Base-by-base conservation (phyloP, 2,797 vertebrate genomes). In the Momotus momota region DNA sequence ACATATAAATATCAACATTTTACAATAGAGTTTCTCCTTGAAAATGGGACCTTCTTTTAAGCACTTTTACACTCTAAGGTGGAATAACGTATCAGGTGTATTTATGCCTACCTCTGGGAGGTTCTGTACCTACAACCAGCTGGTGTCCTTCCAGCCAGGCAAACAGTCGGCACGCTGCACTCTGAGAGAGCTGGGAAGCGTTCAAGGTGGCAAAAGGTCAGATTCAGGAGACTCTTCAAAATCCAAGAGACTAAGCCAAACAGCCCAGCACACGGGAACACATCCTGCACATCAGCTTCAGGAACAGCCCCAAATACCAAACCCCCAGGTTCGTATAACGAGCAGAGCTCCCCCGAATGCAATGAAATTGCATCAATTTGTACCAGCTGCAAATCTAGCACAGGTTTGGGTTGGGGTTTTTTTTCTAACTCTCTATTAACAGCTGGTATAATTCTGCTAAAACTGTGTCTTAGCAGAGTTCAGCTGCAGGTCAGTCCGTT, bases 401-500 rank as follows among this genome's bases (percentile, higher is more conserved):
- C n/a, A 9, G 25, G 20, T 35, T 35, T 35, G 35, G 35, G 35
- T 35, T 35, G 35, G 35, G 17, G 14, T n/a, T 0, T 9, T 74
- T 90, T 83, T 81, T n/a, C 26, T 87, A 92, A 70, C 45, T 54
- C 40, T 43, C 61, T 64, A 54, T 89, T 83, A 82, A 46, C 69
- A 94, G 91, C 86, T 91, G 61, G 29, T 46, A 54, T 41, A 89
- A 89, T 95, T 93, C 74, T 78, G 52, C 74, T 89, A 92, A 85
- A 96, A 55, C 69, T 65, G 33, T 69, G 54, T 27, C 83, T 91
- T 64, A 69, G 38, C 60, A 77, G 67, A 94, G 92, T 93, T 93
- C 91, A 95, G 60, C 81, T 80, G 52, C 33, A 89, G 93, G 78
- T 95, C 88, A 92, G 41, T 27, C 81, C 55, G 61, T 66, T 96